These are phyloP conservation scores for Hybognathus amarus DNA, from an alignment of 2,797 vertebrate genomes.

Conservation along the genomic window DNA sequence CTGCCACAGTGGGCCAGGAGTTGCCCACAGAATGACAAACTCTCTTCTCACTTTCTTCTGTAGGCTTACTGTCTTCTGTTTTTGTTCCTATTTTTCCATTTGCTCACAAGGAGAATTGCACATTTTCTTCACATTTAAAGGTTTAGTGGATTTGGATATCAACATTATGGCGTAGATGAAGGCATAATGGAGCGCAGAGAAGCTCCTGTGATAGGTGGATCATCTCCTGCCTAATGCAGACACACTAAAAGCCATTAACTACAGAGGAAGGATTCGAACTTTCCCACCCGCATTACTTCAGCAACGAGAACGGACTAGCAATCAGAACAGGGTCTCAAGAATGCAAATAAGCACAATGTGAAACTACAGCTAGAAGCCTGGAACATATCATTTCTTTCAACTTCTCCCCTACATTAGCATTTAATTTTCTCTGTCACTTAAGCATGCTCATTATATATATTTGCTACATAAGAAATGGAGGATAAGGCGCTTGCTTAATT, in stretches of 20 bases:
- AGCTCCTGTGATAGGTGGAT: slow-evolving; percentile 11
- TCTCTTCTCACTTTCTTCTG: slow-evolving; percentile 19
- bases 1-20: slow-evolving; percentile 18
- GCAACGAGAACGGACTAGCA: slow-evolving; percentile 60
- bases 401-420: slow-evolving; percentile 71
- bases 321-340: slow-evolving; percentile 58
- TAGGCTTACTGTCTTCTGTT: slow-evolving; percentile 2
- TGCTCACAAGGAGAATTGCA: not conserved
- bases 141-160: slow-evolving; percentile 17
- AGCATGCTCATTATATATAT: slow-evolving; percentile 65
- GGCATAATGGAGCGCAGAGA: slow-evolving; percentile 43
- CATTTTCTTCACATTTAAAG: slow-evolving; percentile 10
- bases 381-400: slow-evolving; percentile 65
- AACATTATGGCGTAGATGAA: slow-evolving; percentile 29
- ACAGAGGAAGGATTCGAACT: slow-evolving; percentile 50
- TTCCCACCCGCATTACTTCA: slow-evolving; percentile 51
- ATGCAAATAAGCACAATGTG: slow-evolving; percentile 62
- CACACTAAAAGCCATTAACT: slow-evolving; percentile 55
- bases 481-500: slow-evolving; percentile 70
- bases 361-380: slow-evolving; percentile 46
- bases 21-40: slow-evolving; percentile 13
- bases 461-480: slow-evolving; percentile 49
- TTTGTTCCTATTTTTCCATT: not conserved
- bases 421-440: slow-evolving; percentile 73
- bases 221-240: slow-evolving; percentile 36